Conservation (phyloP, 2,888 invertebrate genomes). For the Callyntrura sp. region DNA sequence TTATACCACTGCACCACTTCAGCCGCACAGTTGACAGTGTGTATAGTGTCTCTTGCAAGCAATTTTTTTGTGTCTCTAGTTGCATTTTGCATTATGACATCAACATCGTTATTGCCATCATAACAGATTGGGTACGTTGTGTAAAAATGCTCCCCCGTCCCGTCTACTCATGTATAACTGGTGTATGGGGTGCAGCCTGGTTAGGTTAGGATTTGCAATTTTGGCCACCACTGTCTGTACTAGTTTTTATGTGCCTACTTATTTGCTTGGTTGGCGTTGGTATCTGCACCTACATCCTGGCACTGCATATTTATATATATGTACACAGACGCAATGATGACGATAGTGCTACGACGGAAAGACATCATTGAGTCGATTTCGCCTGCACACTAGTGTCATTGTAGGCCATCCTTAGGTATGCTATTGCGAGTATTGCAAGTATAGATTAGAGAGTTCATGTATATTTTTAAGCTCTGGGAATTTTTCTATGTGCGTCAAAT, state of each 20-base stretch:
- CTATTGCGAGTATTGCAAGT: too few species aligned
- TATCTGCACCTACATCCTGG: too few species aligned
- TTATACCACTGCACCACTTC: background rate
- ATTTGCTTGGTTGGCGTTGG: conserved; percentile 25
- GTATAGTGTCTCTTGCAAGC: background rate
- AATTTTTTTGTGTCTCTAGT: conserved; percentile 27
- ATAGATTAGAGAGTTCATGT: too few species aligned
- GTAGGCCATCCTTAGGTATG: too few species aligned
- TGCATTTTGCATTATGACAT: conserved; percentile 52
- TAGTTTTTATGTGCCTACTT: background rate
- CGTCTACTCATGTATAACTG: too few species aligned
- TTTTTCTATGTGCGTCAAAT: conserved; percentile 58
- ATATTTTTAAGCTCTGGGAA: too few species aligned
- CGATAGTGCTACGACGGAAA: background rate
- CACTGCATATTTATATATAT: background rate
- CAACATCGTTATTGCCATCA: conserved; percentile 25
- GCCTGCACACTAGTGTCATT: too few species aligned
- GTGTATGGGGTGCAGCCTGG: background rate
- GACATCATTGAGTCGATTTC: too few species aligned
- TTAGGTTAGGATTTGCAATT: conserved; percentile 9
- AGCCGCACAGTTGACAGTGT: background rate
- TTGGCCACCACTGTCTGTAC: background rate
- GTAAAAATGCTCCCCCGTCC: background rate
- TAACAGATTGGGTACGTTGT: conserved; percentile 12
- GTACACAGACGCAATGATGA: background rate